These are phyloP conservation scores for Anneissia japonica DNA, from an alignment of 35 echinoderm and acorn worm genomes.

Conservation along the genomic window DNA sequence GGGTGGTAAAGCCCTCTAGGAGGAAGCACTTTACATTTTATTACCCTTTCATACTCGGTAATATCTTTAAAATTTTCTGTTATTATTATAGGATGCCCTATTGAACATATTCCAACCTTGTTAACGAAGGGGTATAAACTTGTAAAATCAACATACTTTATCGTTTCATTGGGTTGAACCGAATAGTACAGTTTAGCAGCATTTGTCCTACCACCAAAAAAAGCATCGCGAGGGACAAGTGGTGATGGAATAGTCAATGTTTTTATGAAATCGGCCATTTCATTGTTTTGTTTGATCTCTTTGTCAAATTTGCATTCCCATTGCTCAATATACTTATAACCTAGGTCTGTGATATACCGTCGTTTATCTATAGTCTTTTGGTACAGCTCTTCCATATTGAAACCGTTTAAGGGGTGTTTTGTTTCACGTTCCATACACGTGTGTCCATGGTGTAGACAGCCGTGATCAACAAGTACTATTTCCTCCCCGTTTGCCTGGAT, in stretches of 20 bases:
- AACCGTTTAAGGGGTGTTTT: not conserved
- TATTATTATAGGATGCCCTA: constrained; percentile 47
- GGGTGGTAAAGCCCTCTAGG: constrained; percentile 8
- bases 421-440: constrained; percentile 14
- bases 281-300: not conserved
- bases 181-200: constrained; percentile 37
- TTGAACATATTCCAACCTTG: constrained; percentile 37
- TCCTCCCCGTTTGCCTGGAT: not conserved
- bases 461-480: constrained; percentile 36
- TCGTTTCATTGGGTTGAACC: constrained; percentile 18
- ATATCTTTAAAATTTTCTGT: constrained; percentile 8
- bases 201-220: constrained; percentile 66
- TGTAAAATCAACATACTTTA: constrained; percentile 52
- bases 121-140: constrained; percentile 45
- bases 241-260: not conserved
- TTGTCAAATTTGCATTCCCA: constrained; percentile 28
- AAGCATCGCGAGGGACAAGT: constrained; percentile 38
- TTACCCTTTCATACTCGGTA: not conserved
- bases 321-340: not conserved
- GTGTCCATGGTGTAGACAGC: constrained; percentile 45
- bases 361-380: not conserved
- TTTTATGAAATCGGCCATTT: not conserved
- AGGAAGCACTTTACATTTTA: not conserved
- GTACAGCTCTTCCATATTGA: constrained; percentile 22
- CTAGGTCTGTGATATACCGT: not conserved